Base-by-base conservation (phyloP, 1,140 invertebrate species). In the Brachionus manjavacas region DNA sequence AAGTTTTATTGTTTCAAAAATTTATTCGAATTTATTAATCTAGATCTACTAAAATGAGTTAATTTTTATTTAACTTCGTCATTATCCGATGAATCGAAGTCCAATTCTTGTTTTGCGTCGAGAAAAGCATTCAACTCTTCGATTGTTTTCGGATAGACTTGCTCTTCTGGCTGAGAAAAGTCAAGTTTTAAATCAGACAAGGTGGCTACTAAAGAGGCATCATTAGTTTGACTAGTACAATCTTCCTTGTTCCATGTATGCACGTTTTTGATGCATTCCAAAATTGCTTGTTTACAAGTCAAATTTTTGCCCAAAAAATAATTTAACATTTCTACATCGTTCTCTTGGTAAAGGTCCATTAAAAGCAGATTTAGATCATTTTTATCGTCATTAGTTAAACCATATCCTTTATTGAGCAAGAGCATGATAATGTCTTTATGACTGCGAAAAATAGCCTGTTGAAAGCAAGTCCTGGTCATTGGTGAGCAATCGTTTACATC, bases 261-360 rank as follows among this genome's bases (percentile, higher is more conserved):
- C 14, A 76, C 72, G n/a, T 76, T 76, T 76, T 49, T 76, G 11
- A 76, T 76, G 46, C 72, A 76, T 25, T 76, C 41, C 6, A 76
- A 28, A 25, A 76, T 76, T 11, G 25, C 23, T 16, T 52, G 16
- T 23, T 76, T 76, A 3, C 20, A 25, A 49, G 23, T 49, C 25
- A 76, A 76, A 49, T 76, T 49, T 46, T 76, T 76, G 9, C 28
- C 31, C 49, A 76, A 25, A 14, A 76, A 76, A 46, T 46, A 49
- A 49, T 76, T 76, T 49, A 76, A 28, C 20, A 25, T 49, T 25
- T 76, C 72, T 12, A 25, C n/a, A 46, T 76, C 72, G 4, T 31
- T 31, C 11, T 76, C 72, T 76, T 76, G 41, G 41, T 76, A 76
- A 43, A 76, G 46, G 43, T 76, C 72, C 39, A 76, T 76, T 12